phyloP scores from a whole-genome alignment of 2,797 vertebrate species.

The Carduelis carduelis region DNA sequence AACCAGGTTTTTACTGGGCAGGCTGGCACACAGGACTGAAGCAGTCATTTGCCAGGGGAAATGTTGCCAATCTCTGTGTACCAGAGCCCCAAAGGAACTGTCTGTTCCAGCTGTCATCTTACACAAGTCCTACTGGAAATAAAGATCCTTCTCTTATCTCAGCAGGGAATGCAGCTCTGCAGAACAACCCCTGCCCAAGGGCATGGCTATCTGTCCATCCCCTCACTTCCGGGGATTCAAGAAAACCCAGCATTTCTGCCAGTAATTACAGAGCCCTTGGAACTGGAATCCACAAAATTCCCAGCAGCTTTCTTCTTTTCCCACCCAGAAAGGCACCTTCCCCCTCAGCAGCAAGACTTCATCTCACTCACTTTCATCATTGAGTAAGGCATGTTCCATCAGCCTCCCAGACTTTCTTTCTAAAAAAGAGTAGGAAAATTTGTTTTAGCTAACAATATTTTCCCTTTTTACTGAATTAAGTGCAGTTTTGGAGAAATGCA shows the following conservation, averaged over 20 bases:
- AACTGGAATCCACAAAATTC: neutral
- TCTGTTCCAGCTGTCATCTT: conserved; percentile 1
- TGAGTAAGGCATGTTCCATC: conserved; percentile 98
- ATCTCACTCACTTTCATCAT: conserved; percentile 91
- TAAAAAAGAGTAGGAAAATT: conserved; percentile 70
- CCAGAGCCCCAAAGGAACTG: neutral
- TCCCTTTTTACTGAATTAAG: neutral
- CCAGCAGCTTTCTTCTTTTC: neutral
- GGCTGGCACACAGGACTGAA: neutral
- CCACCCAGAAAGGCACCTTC: neutral
- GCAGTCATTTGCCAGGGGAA: neutral
- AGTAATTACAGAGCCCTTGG: neutral
- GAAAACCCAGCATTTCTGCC: neutral
- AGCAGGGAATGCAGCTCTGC: neutral
- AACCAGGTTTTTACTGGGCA: neutral
- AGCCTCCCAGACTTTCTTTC: conserved; percentile 80
- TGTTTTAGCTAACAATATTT: neutral
- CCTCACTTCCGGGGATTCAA: neutral
- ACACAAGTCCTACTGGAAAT: neutral
- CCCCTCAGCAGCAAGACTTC: neutral
- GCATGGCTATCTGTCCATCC: neutral
- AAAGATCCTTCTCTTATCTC: conserved; percentile 10
- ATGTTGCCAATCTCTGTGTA: neutral
- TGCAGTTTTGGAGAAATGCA: neutral
- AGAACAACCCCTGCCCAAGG: neutral